Evolutionary conservation across 2,888 invertebrate genomes (phyloP).

Genomic region (Deroplatys truncata): DNA sequence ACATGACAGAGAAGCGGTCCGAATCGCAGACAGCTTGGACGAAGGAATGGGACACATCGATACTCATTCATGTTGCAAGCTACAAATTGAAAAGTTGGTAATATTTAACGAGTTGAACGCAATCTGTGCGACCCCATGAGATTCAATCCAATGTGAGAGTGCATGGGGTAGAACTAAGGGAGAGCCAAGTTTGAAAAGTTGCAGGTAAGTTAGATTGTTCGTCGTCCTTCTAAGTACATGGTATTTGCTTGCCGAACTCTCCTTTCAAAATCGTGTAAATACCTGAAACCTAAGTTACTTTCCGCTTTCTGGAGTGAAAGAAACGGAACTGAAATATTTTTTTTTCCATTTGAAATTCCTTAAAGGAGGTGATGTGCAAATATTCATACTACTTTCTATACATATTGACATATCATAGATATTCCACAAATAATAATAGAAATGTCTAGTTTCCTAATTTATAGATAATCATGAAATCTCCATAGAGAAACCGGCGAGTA

Average conservation of each 20-base stretch:
- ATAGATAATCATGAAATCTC: too few relatives aligned
- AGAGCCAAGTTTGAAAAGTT: neutral
- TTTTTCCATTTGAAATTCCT: too few relatives aligned
- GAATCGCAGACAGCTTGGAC: neutral
- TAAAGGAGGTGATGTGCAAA: too few relatives aligned
- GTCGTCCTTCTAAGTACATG: neutral
- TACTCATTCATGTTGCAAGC: slow-evolving; percentile 22
- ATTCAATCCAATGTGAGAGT: neutral
- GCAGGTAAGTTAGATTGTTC: neutral
- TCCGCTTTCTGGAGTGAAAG: neutral
- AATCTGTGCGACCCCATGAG: slow-evolving; percentile 3
- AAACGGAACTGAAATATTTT: too few relatives aligned
- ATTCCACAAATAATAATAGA: too few relatives aligned
- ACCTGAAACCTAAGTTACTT: neutral
- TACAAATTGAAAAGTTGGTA: slow-evolving; percentile 22
- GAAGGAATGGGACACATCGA: slow-evolving; percentile 10
- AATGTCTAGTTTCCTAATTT: too few relatives aligned
- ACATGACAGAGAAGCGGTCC: neutral
- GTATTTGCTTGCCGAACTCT: neutral
- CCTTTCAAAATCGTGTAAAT: neutral
- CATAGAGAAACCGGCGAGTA: too few relatives aligned
- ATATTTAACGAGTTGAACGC: slow-evolving; percentile 24
- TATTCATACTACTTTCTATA: too few relatives aligned
- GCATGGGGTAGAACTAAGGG: neutral
- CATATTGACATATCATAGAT: too few relatives aligned